phyloP scores from a whole-genome alignment of 2,888 invertebrate species.

The Oscheius onirici region DNA sequence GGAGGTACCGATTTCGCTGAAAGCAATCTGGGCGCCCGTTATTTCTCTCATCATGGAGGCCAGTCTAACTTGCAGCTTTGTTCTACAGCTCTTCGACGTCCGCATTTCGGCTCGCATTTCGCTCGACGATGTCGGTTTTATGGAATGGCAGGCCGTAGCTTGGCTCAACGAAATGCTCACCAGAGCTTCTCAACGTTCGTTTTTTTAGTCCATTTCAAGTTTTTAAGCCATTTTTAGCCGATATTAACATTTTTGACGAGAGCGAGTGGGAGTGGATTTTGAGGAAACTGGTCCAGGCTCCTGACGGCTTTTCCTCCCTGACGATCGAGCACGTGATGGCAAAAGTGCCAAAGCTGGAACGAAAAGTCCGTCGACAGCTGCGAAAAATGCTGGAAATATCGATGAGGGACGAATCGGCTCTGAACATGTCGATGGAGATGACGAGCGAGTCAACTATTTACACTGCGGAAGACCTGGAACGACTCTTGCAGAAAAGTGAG shows the following conservation, averaged over 20 bases:
- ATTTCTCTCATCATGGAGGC: background rate
- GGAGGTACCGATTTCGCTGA: constrained; percentile 9
- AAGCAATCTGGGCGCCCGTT: constrained; percentile 27
- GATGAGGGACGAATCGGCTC: background rate
- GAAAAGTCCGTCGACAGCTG: constrained; percentile 20
- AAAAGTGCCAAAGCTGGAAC: constrained; percentile 12
- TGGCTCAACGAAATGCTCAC: constrained; percentile 7
- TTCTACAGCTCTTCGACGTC: background rate
- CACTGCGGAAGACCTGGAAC: constrained; percentile 36
- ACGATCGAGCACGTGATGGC: constrained; percentile 23
- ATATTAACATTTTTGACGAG: constrained; percentile 5
- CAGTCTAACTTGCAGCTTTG: background rate
- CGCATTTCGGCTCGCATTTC: background rate
- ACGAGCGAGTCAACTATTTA: background rate
- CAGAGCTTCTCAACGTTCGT: background rate
- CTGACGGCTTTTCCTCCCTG: background rate
- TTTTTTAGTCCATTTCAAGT: background rate
- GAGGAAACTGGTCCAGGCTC: constrained; percentile 13
- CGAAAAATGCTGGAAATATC: constrained; percentile 27
- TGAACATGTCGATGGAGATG: too few species aligned
- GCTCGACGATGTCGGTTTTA: background rate
- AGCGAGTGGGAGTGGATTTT: constrained; percentile 23
- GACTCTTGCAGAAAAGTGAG: constrained; percentile 8
- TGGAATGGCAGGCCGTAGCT: background rate
- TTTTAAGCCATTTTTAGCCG: background rate